Base-by-base conservation (phyloP, 2,113 vertebrate genomes). In the Podocnemis expansa region DNA sequence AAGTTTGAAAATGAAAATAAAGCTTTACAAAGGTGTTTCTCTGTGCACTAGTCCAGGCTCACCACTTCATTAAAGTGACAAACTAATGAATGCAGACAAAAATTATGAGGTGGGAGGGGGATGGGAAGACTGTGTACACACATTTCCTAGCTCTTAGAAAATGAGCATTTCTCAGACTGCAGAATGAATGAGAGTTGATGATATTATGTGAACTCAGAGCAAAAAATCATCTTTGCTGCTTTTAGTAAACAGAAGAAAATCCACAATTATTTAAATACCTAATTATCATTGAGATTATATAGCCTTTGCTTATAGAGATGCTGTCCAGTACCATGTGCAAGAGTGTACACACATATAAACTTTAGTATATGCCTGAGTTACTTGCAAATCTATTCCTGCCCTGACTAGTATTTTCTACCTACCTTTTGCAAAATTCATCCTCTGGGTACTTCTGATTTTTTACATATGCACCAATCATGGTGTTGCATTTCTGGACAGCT, bases 221-320 rank as follows among this genome's bases (percentile, higher is more conserved):
- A n/a, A 58, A 85, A 29, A 83, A 51, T 41, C 75, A 25, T 51
- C 78, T 0, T 2, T 25, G 17, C 2, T 78, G 63, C 6, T 41
- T 38, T 52, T 51, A 75, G 6, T 55, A 89, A 85, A 70, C 0
- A 19, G 10, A 91, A 12, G 24, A 34, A 24, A 92, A 84, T 17
- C 3, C 47, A 7, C 49, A 34, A 43, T 79, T 76, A 9, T 19
- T 82, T 43, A 6, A 78, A 90, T 45, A 90, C 12, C 5, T 14
- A 0, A 43, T 11, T 2, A 8, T 7, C 88, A 3, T 1, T 19
- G 47, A 58, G 22, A 63, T 63, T 63, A 34, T 70, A 34, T 38
- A 38, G 8, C n/a, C 63, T 70, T 38, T 70, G 21, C 63, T 38
- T 70, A 22, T 70, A 38, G 19, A 38, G 63, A 22, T 10, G 38